Conservation (phyloP, 2,797 vertebrate genomes). For the Arrhamphus sclerolepis region DNA sequence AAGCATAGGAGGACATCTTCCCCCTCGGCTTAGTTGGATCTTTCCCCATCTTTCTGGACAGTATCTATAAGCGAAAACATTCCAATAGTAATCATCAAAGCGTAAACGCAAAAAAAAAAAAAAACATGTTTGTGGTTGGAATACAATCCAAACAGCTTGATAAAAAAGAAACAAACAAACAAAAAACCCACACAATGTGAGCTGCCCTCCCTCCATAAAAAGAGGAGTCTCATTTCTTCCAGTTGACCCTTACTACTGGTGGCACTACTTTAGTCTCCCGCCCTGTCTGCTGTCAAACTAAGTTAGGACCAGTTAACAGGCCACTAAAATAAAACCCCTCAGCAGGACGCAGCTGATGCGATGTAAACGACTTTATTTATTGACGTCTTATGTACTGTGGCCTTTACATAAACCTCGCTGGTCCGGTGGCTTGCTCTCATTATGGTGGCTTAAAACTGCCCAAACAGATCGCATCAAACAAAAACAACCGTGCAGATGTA, state of each 20-base stretch:
- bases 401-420: slow-evolving; percentile 24
- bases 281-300: slow-evolving; percentile 52
- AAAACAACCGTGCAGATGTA: slow-evolving; percentile 5
- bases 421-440: slow-evolving; percentile 17
- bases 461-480: background rate
- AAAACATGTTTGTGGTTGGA: no score
- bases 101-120: no score
- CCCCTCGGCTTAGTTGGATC: slow-evolving; percentile 94
- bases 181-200: no score
- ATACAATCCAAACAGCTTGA: no score
- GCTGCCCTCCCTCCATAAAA: background rate
- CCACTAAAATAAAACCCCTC: slow-evolving; percentile 26
- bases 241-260: slow-evolving; percentile 15
- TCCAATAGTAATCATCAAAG: no score
- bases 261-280: slow-evolving; percentile 32
- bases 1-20: slow-evolving; percentile 99
- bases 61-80: slow-evolving; percentile 47
- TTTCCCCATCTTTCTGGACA: slow-evolving; percentile 87
- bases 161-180: no score
- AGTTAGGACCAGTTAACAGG: slow-evolving; percentile 23
- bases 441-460: slow-evolving; percentile 17
- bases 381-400: slow-evolving; percentile 1
- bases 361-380: slow-evolving; percentile 37
- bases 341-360: slow-evolving; percentile 19
- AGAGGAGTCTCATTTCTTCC: slow-evolving; percentile 7